phyloP scores from a whole-genome alignment of 2,113 vertebrate species.

The Anser cygnoides region DNA sequence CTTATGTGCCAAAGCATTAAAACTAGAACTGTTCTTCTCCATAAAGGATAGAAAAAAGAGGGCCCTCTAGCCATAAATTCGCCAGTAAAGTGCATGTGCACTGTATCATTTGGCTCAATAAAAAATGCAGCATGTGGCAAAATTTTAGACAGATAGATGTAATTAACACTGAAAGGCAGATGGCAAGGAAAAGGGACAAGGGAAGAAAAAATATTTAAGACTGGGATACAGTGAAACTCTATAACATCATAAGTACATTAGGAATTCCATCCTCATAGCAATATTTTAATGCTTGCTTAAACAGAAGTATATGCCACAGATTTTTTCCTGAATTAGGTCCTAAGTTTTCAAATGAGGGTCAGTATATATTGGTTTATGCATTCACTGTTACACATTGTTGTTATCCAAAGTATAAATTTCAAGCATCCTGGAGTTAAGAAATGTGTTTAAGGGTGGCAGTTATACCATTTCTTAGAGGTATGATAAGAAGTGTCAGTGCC shows the following conservation, averaged over 20 bases:
- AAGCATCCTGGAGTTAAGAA: conserved; percentile 37
- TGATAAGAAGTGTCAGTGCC: conserved; percentile 56
- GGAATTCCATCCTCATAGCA: background rate
- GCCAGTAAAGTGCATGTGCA: conserved; percentile 15
- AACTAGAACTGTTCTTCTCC: conserved; percentile 32
- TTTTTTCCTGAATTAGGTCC: conserved; percentile 18
- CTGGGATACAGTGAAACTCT: background rate
- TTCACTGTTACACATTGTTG: conserved; percentile 20
- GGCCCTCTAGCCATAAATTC: conserved; percentile 8
- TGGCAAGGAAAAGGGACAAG: conserved; percentile 45
- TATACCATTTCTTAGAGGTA: conserved; percentile 44
- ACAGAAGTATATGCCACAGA: background rate
- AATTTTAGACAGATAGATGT: conserved; percentile 66
- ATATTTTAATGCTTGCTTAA: conserved; percentile 2
- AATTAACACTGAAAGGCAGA: conserved; percentile 65
- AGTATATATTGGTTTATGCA: conserved; percentile 19
- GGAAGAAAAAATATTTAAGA: background rate
- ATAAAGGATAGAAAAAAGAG: conserved; percentile 33
- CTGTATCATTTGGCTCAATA: conserved; percentile 48
- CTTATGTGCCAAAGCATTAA: conserved; percentile 41
- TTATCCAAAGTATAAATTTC: conserved; percentile 44
- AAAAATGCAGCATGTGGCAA: conserved; percentile 57
- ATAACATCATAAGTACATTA: background rate
- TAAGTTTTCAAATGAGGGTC: conserved; percentile 15
- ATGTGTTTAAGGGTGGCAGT: conserved; percentile 16